These are phyloP conservation scores for Dioctria linearis DNA, from an alignment of 2,888 invertebrate species.

Conservation along the genomic window DNA sequence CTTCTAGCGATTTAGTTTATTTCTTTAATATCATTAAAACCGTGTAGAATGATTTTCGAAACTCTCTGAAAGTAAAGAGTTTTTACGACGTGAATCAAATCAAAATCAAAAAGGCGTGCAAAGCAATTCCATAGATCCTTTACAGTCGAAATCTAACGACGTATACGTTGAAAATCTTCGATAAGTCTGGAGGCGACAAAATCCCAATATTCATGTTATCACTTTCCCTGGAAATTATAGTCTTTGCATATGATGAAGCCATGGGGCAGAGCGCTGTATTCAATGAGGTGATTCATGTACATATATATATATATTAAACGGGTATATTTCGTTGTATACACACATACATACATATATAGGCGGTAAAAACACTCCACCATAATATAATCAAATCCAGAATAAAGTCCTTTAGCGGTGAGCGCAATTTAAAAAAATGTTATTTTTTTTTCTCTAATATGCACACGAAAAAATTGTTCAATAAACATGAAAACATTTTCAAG, in stretches of 20 bases:
- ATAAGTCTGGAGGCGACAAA: conserved; percentile 20
- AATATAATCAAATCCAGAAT: too few species aligned
- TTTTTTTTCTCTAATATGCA: conserved; percentile 1
- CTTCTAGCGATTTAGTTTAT: not conserved
- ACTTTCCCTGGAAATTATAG: conserved; percentile 44
- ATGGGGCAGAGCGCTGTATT: not conserved
- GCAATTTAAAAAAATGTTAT: not conserved
- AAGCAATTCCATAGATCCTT: not conserved
- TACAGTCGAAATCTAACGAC: not conserved
- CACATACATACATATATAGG: too few species aligned
- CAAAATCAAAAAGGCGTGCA: conserved; percentile 23
- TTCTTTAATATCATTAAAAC: not conserved
- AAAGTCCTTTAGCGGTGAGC: not conserved
- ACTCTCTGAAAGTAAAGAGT: conserved; percentile 15
- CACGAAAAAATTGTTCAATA: conserved; percentile 29
- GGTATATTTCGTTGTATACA: too few species aligned
- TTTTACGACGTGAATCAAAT: conserved; percentile 23
- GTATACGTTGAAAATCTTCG: not conserved
- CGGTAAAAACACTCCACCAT: too few species aligned
- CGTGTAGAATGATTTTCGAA: not conserved
- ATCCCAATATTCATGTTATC: conserved; percentile 35
- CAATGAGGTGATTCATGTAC: conserved; percentile 31
- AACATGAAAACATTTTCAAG: conserved; percentile 8
- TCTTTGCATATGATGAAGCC: conserved; percentile 19
- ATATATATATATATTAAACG: conserved; percentile 14